A percentile compares a stretch with the other conserved stretches of the same genome.
These are phyloP conservation scores for Nyctereutes procyonoides DNA, from an alignment of 2,113 vertebrate genomes.

Conservation along the genomic window DNA sequence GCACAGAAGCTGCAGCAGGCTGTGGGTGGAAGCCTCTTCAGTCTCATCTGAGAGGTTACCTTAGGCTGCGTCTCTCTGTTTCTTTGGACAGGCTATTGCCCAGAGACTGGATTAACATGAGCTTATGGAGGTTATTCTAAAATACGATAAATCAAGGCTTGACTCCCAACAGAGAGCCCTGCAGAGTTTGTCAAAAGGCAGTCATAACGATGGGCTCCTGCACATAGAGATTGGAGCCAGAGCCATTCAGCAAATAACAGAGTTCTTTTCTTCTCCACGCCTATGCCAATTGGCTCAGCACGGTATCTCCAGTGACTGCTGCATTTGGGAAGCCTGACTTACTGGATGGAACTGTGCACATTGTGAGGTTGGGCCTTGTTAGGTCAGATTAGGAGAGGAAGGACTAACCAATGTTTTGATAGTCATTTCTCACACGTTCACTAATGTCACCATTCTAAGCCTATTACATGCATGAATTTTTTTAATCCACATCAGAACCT, in stretches of 20 bases:
- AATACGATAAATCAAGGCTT: background rate
- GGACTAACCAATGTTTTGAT: background rate
- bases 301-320: background rate
- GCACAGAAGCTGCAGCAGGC: accelerated
- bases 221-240: background rate
- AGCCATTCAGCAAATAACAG: background rate
- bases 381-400: background rate
- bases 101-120: background rate
- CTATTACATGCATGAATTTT: background rate
- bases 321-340: background rate
- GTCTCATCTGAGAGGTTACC: too few relatives aligned
- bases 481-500: background rate
- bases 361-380: background rate
- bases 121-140: background rate
- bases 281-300: background rate
- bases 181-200: background rate
- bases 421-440: background rate
- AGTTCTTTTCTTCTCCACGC: background rate
- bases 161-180: background rate
- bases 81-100: background rate
- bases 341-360: background rate
- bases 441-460: background rate
- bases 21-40: background rate
- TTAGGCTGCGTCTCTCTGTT: background rate
- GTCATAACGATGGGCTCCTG: background rate